A percentile compares a stretch with the other conserved stretches of the same genome.
phyloP scores from a whole-genome alignment of 2,797 vertebrate species.

The Onychomys torridus region DNA sequence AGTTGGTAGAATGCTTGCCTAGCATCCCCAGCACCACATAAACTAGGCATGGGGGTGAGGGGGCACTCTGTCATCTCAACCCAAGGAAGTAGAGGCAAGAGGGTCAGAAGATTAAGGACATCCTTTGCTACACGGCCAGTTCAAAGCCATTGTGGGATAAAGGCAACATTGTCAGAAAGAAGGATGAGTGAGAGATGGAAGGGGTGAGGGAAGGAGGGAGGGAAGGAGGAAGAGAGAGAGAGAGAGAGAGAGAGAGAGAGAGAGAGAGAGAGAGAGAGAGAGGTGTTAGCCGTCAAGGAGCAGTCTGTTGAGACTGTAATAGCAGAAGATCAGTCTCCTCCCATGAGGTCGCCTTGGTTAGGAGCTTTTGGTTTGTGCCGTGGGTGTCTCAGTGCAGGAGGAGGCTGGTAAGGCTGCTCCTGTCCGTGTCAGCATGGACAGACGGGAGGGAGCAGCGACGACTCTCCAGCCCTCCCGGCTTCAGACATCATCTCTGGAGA shows the following conservation, averaged over 20 bases:
- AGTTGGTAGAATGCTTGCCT: too few species aligned
- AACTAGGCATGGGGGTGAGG: too few species aligned
- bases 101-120: not conserved
- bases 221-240: not conserved
- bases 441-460: conserved; percentile 46
- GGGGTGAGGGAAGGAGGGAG: rapidly evolving
- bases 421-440: not conserved
- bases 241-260: too few species aligned
- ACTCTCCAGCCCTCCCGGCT: conserved; percentile 66
- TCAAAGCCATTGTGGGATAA: not conserved
- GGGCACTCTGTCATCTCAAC: not conserved
- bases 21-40: not conserved
- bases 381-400: not conserved
- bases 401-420: conserved; percentile 46
- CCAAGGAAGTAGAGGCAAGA: not conserved
- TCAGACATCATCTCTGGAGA: conserved; percentile 57
- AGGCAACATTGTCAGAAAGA: not conserved
- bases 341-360: rapidly evolving
- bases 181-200: too few species aligned
- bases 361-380: not conserved
- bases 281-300: not conserved
- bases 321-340: not conserved
- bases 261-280: too few species aligned
- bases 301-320: not conserved
- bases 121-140: not conserved